Evolutionary conservation across 2,797 vertebrate genomes (phyloP).

Genomic region (Acanthornis magna): DNA sequence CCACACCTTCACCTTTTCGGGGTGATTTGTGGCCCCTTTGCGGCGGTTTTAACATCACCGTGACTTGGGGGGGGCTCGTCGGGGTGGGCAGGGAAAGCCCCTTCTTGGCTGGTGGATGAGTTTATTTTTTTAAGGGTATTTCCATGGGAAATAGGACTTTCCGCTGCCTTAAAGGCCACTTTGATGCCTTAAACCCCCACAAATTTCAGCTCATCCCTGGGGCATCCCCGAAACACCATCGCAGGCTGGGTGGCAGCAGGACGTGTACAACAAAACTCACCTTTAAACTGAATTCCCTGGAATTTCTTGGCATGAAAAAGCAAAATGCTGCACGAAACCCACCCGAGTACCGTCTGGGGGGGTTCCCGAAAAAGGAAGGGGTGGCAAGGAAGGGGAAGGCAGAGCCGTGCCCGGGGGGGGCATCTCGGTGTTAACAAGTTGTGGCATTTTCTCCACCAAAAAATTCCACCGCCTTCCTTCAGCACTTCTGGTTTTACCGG

Average conservation of each 20-base stretch:
- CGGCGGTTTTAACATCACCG: not conserved
- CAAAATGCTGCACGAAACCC: accelerated
- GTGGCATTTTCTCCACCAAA: not conserved
- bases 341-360: accelerated
- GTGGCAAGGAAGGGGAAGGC: not conserved
- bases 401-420: not conserved
- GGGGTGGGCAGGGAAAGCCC: not conserved
- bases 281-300: not conserved
- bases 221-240: not conserved
- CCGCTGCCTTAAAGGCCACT: not conserved
- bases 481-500: not conserved
- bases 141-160: not conserved
- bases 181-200: not conserved
- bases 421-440: not conserved
- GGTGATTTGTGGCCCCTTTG: not conserved
- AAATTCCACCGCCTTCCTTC: not conserved
- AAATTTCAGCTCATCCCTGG: not conserved
- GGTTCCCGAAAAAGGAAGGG: not conserved
- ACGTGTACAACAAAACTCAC: not conserved
- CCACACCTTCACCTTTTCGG: not conserved
- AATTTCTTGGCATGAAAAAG: not conserved
- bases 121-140: not conserved
- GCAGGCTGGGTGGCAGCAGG: not conserved
- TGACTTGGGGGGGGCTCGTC: not conserved
- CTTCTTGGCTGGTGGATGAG: not conserved